Base-by-base conservation (phyloP, 2,888 invertebrate genomes). In the Andrena haemorrhoa region DNA sequence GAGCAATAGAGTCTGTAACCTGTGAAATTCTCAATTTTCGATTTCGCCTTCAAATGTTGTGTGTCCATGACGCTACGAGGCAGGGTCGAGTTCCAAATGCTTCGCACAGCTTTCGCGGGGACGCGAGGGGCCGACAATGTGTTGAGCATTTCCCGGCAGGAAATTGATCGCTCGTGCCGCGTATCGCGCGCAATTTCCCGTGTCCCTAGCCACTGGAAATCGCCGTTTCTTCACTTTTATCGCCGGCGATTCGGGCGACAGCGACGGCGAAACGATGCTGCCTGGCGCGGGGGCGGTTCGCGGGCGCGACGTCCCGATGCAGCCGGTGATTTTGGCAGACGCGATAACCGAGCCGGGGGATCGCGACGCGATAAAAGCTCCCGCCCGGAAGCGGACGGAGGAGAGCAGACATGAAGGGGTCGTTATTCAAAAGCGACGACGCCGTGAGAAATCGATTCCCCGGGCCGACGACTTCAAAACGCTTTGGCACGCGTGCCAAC, bases 371-470 rank as follows among this genome's bases (percentile, higher is more conserved):
- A 88, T 88, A 88, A 87, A 87, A 86, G 82, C 84, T 51, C 64
- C 79, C 16, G 41, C 81, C 82, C 85, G 84, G 84, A 88, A 85
- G 79, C 79, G 66, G 47, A 78, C 74, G 68, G 41, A 68, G 58
- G 60, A 69, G 69, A 41, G 41, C 65, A 51, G 47, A 29, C 26
- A 41, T 35, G 70, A 61, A 60, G 68, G 74, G 75, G 79, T 66
- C 78, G 86, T 89, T 88, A 81, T 77, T 89, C 89, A 83, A 88
- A 86, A 85, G 81, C 72, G 80, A 79, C 82, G 89, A 81, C 82
- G 84, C 82, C 86, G 85, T 85, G 90, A 87, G 88, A 87, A 90
- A 90, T 90, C 89, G 90, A 88, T 90, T 88, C 77, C 69, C 80
- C 83, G 84, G 63, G 65, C 77, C 74, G 69, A 74, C 33, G 82